Percentiles rank a stretch among this genome's conserved stretches.
Evolutionary conservation across 64 coral and sea anemone species (phyloP).

Genomic region (Porites australiensis): DNA sequence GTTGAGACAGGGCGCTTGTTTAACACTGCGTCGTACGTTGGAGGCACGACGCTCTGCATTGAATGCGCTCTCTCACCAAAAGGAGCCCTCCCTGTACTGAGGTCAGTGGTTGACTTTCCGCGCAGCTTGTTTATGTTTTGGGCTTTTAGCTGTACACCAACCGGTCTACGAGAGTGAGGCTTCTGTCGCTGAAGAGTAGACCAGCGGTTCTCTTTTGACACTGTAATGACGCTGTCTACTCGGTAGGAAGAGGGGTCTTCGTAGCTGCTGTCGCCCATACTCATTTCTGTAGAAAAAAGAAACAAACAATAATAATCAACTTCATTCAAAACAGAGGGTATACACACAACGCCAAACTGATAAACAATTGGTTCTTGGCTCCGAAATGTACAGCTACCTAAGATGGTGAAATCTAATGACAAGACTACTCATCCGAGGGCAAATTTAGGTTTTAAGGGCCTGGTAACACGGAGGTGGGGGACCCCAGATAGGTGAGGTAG

Average conservation of each 20-base stretch:
- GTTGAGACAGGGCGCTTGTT: conserved; percentile 39
- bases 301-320: not conserved
- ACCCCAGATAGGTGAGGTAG: too few relatives aligned
- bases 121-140: not conserved
- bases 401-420: too few relatives aligned
- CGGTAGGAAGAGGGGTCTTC: conserved; percentile 76
- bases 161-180: conserved; percentile 48
- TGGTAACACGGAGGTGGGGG: too few relatives aligned
- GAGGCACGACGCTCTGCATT: conserved; percentile 73
- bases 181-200: conserved; percentile 82
- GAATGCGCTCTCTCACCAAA: conserved; percentile 68
- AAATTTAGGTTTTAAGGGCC: too few relatives aligned
- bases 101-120: not conserved
- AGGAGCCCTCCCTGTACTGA: not conserved
- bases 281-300: conserved; percentile 50
- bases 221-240: conserved; percentile 89
- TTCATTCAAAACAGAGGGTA: too few relatives aligned
- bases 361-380: too few relatives aligned
- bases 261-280: conserved; percentile 67
- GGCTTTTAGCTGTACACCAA: conserved; percentile 48
- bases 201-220: conserved; percentile 88
- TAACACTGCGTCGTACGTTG: conserved; percentile 50
- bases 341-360: too few relatives aligned
- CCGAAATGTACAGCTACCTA: too few relatives aligned
- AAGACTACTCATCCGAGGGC: too few relatives aligned